Percentiles rank a stretch among this genome's conserved stretches.
These are phyloP conservation scores for Ctenopoma multispine DNA, from an alignment of 2,797 vertebrate species.

Conservation along the genomic window DNA sequence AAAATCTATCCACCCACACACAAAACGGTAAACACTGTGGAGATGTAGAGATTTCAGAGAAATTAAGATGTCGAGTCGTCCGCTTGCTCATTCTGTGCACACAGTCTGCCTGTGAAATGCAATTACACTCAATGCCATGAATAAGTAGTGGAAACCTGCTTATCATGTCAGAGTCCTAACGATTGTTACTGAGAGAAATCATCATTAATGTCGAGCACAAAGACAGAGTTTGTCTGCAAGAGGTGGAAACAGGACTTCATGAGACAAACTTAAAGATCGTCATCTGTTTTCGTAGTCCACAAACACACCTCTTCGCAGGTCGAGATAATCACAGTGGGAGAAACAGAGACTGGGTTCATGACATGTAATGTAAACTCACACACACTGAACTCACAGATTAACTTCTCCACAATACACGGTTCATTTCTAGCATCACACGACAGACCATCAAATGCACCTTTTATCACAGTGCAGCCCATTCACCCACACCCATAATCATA, in stretches of 20 bases:
- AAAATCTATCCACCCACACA: neutral
- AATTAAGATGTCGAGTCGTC: constrained; percentile 51
- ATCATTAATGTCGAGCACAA: constrained; percentile 69
- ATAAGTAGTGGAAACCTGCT: constrained; percentile 73
- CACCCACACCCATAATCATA: constrained; percentile 4
- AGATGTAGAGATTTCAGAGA: constrained; percentile 61
- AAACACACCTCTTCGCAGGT: neutral
- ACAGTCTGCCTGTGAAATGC: constrained; percentile 68
- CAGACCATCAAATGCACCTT: constrained; percentile 39
- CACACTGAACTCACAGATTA: neutral
- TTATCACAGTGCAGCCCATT: constrained; percentile 32
- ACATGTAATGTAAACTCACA: neutral
- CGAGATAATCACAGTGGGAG: constrained; percentile 1
- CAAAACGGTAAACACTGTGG: constrained; percentile 31
- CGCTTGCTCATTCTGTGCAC: constrained; percentile 61
- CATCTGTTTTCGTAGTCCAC: neutral
- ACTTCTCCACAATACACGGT: neutral
- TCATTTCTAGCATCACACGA: no score
- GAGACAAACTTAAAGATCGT: constrained; percentile 1
- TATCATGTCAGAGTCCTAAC: constrained; percentile 78
- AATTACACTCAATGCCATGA: constrained; percentile 74
- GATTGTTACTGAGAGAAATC: constrained; percentile 71
- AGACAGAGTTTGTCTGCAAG: constrained; percentile 42
- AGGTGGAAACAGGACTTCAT: constrained; percentile 16
- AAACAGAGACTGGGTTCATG: neutral